phyloP scores from a whole-genome alignment of 2,113 vertebrate species.

The Podilymbus podiceps region DNA sequence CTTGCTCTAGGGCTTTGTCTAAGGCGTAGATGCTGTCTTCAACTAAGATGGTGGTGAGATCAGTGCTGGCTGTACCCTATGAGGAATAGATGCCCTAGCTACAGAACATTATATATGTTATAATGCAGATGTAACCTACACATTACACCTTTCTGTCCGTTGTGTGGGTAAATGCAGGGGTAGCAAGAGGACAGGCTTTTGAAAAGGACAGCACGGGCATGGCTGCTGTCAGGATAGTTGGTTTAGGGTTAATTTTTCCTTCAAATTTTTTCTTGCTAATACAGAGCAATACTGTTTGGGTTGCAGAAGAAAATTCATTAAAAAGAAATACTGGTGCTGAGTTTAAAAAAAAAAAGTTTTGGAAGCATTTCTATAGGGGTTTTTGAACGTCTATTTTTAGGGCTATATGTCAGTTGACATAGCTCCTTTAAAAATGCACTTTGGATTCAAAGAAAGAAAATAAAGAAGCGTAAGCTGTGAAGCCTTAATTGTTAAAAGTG shows the following conservation, averaged over 20 bases:
- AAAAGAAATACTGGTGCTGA: background rate
- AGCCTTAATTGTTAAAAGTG: conserved; percentile 27
- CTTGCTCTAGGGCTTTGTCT: background rate
- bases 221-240: background rate
- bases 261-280: background rate
- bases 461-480: background rate
- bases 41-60: background rate
- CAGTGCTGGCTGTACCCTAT: background rate
- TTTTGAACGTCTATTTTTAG: conserved; percentile 21
- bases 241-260: background rate
- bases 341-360: background rate
- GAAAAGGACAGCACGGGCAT: background rate
- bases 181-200: background rate
- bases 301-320: background rate
- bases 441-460: background rate
- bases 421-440: background rate
- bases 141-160: background rate
- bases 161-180: background rate
- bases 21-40: background rate
- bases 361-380: background rate
- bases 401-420: background rate
- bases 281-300: background rate
- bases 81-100: background rate
- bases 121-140: background rate
- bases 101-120: background rate